These are phyloP conservation scores for Lasioglossum zephyrum DNA, from an alignment of 2,888 invertebrate species.

Conservation along the genomic window DNA sequence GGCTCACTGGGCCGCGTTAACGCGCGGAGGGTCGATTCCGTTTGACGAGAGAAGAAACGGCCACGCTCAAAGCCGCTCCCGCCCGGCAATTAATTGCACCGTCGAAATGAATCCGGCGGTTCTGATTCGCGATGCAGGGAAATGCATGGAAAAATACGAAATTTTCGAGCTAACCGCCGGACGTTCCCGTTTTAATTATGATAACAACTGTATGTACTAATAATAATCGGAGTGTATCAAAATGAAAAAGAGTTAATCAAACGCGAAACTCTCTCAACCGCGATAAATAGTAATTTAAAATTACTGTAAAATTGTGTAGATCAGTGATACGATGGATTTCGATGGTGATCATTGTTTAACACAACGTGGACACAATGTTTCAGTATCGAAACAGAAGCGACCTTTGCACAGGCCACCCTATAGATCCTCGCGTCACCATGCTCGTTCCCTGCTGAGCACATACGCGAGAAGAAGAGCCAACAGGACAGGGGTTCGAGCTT, in stretches of 20 bases:
- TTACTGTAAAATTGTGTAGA: background rate
- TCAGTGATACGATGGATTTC: background rate
- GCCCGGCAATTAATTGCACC: conserved; percentile 59
- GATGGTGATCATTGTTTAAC: too few relatives aligned
- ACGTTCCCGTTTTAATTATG: background rate
- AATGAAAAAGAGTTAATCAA: background rate
- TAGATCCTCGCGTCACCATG: conserved; percentile 15
- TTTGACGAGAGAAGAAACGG: conserved; percentile 54
- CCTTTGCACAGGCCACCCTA: conserved; percentile 21
- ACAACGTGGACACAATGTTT: background rate
- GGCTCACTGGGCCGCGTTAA: conserved; percentile 69
- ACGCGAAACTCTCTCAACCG: background rate
- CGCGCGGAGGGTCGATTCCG: conserved; percentile 36
- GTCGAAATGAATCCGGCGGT: conserved; percentile 57
- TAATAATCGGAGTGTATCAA: background rate
- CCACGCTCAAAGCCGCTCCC: conserved; percentile 34
- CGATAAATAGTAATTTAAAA: too few relatives aligned
- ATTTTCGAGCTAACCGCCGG: background rate
- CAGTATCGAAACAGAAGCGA: background rate
- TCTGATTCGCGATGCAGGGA: background rate
- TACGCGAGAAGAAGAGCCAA: conserved; percentile 19
- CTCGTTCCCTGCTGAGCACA: conserved; percentile 36
- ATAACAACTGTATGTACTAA: background rate
- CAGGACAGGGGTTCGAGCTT: conserved; percentile 27
- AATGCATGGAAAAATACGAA: background rate